Evolutionary conservation across 2,888 invertebrate species (phyloP).

Genomic region (Drosophila monieri): DNA sequence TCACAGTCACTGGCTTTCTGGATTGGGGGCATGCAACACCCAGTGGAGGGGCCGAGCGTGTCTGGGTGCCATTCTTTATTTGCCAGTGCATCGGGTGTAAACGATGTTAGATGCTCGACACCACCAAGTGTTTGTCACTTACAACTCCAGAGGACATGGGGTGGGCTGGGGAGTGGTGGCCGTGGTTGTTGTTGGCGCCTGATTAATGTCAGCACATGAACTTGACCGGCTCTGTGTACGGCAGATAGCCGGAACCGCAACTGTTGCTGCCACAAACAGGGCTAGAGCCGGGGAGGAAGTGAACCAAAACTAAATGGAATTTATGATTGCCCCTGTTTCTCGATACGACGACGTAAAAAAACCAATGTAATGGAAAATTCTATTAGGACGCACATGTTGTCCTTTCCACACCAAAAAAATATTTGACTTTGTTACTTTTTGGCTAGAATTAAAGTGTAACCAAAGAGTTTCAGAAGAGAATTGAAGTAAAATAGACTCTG

Average conservation of each 20-base stretch:
- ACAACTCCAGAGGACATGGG: constrained; percentile 42
- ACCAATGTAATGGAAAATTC: constrained; percentile 76
- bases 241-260: constrained; percentile 31
- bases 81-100: constrained; percentile 7
- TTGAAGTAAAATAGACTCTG: neutral
- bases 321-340: constrained; percentile 50
- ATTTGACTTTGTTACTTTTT: neutral
- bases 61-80: constrained; percentile 11
- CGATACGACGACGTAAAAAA: constrained; percentile 59
- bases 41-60: neutral
- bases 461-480: neutral
- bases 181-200: constrained; percentile 16
- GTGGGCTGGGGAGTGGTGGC: constrained; percentile 13
- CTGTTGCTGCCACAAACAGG: constrained; percentile 34
- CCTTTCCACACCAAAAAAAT: constrained; percentile 3
- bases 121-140: constrained; percentile 48
- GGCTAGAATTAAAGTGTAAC: neutral
- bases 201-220: constrained; percentile 59
- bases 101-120: constrained; percentile 3
- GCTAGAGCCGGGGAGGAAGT: constrained; percentile 12
- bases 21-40: neutral
- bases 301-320: constrained; percentile 58
- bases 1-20: neutral
- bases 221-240: constrained; percentile 34
- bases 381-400: constrained; percentile 35